phyloP scores from a whole-genome alignment of 2,113 vertebrate species.

The Neotragus pygmaeus region DNA sequence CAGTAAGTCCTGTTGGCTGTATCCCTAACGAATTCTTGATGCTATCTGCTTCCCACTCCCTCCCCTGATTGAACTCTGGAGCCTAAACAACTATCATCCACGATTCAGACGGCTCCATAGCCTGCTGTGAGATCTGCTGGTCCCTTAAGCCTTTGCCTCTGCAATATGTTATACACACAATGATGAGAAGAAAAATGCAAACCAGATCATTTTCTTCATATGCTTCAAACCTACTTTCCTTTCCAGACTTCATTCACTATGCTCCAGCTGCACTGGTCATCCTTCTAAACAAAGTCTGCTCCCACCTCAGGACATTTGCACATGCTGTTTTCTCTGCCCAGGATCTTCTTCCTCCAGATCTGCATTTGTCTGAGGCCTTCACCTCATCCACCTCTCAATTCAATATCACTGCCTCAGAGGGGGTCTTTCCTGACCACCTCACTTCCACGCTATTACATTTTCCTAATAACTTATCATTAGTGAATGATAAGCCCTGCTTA shows the following conservation, averaged over 20 bases:
- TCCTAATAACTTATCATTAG: neutral
- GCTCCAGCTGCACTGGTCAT: neutral
- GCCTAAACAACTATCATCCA: neutral
- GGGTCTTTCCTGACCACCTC: neutral
- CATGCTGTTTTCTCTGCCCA: neutral
- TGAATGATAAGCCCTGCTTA: neutral
- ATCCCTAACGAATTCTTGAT: neutral
- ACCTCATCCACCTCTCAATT: neutral
- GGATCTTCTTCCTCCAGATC: neutral
- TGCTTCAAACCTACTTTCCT: neutral
- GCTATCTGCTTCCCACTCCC: neutral
- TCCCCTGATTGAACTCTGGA: neutral
- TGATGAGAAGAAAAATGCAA: neutral
- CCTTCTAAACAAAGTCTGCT: neutral
- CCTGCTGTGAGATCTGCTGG: neutral
- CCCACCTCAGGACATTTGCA: neutral
- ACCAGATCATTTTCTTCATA: no score
- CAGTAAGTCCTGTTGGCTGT: neutral
- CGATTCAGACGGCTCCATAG: neutral
- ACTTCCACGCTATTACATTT: neutral
- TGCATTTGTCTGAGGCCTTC: neutral
- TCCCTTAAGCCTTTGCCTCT: neutral
- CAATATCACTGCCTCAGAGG: neutral
- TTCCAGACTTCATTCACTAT: neutral
- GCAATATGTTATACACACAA: neutral